phyloP scores from a whole-genome alignment of 2,888 invertebrate species.

The Macaria liturata region DNA sequence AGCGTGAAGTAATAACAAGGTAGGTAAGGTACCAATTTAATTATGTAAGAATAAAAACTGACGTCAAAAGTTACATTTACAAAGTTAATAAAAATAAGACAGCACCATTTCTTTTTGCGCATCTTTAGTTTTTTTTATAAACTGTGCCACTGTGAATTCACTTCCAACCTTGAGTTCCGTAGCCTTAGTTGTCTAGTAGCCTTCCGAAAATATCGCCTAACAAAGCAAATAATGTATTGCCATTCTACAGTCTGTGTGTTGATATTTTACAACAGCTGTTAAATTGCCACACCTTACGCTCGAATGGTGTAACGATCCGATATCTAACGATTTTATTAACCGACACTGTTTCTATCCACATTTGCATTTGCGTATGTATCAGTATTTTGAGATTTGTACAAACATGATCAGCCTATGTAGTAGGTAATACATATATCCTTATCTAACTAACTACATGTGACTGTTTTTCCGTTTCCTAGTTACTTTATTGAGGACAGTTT shows the following conservation, averaged over 20 bases:
- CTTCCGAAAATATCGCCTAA: slow-evolving; percentile 24
- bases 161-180: slow-evolving; percentile 24
- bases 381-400: slow-evolving; percentile 11
- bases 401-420: not conserved
- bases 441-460: not conserved
- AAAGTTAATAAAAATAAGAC: too few species aligned
- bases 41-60: too few species aligned
- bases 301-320: slow-evolving; percentile 16
- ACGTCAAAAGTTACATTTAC: too few species aligned
- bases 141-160: slow-evolving; percentile 6
- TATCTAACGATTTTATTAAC: slow-evolving; percentile 30
- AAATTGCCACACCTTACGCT: slow-evolving; percentile 36
- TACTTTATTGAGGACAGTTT: slow-evolving; percentile 21
- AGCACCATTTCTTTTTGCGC: not conserved
- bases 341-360: slow-evolving; percentile 28
- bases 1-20: too few species aligned
- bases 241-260: slow-evolving; percentile 32
- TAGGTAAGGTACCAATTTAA: too few species aligned
- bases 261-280: slow-evolving; percentile 38
- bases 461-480: slow-evolving; percentile 19
- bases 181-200: slow-evolving; percentile 17
- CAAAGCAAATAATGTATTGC: slow-evolving; percentile 31
- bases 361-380: slow-evolving; percentile 35
- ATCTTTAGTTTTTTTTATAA: slow-evolving; percentile 2
- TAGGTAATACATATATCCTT: not conserved